Base-by-base conservation (phyloP, 2,113 vertebrate species). In the Siphamia tubifer region DNA sequence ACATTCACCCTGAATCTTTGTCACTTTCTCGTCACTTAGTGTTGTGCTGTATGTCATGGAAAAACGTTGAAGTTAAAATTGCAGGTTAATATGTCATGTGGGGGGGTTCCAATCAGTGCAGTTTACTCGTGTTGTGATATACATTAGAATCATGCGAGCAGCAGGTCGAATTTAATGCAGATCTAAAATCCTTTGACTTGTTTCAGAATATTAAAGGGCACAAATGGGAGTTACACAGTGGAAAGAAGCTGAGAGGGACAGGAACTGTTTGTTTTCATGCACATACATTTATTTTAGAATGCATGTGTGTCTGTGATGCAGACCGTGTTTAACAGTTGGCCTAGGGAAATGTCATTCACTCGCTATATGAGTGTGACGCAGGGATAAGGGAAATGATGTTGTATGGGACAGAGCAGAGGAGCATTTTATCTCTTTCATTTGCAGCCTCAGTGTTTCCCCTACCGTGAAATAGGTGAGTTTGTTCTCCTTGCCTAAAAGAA, bases 261-360 rank as follows among this genome's bases (percentile, higher is more conserved):
- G 48, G 75, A 76, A n/a, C 38, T 16, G 43, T 68, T 60, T 81
- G 43, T 66, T 68, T 64, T 67, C 51, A 57, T 51, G 45, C 40
- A 20, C 63, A 64, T 68, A 44, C 49, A 19, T 57, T 72, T 35
- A 61, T 35, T 77, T 24, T 64, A 45, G 74, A 36, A n/a, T 16
- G 27, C 62, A 36, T 38, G 40, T 28, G 27, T 67, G 54, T 23
- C 13, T 34, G 68, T 79, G 70, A 54, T 77, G 66, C 78, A 60
- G 77, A 68, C 70, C 78, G n/a, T 77, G 74, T 61, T 81, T 74
- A 85, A 85, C 68, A 66, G 62, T 19, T 51, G 44, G 85, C 85
- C 78, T 4, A 28, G 40, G 74, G 81, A 86, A 87, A 87, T 88
- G 83, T 84, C 84, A 67, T 74, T 80, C 68, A 44, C 57, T 62